phyloP scores from a whole-genome alignment of 1,140 invertebrate genomes.

The silkworm (Bombyx mori) region ASM3026992v2 NC_085116.1:5284001-5284500 shows the following conservation, averaged over 20 bases:
- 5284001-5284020: conserved; percentile 38
- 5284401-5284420: conserved; percentile 43
- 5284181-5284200: conserved; percentile 2
- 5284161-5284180: background rate
- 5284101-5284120: conserved; percentile 10
- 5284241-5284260: conserved; percentile 13
- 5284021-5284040: conserved; percentile 34
- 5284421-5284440: conserved; percentile 34
- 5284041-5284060: conserved; percentile 14
- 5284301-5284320: conserved; percentile 46
- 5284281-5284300: conserved; percentile 18
- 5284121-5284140: conserved; percentile 10
- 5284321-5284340: conserved; percentile 54
- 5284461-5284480: conserved; percentile 35
- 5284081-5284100: conserved; percentile 8
- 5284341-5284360: conserved; percentile 51
- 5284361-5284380: conserved; percentile 23
- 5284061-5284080: background rate
- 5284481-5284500: no score
- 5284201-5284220: background rate
- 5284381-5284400: conserved; percentile 33
- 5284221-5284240: conserved; percentile 5
- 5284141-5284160: background rate
- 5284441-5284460: conserved; percentile 19
- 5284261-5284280: conserved; percentile 20